Evolutionary conservation across 2,888 invertebrate genomes (phyloP), one percentile per base, ranked within the genome.

Genomic region (Zygaena filipendulae): DNA sequence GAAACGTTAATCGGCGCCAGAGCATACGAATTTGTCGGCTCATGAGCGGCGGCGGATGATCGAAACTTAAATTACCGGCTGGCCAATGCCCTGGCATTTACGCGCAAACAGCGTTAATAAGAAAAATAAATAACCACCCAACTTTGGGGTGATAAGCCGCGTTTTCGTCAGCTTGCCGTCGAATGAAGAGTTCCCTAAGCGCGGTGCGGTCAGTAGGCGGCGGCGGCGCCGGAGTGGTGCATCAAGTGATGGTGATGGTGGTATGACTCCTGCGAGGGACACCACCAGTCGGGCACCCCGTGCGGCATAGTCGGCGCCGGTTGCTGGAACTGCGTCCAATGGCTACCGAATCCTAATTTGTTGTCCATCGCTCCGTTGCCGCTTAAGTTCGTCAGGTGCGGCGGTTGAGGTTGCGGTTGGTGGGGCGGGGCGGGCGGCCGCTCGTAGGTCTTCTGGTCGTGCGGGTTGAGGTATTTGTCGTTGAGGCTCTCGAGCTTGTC

Each of bases 181-280:
- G 64, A 79, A 70, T 75, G 69, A 75, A 74, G 59, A 75, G 75
- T 70, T 60, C 64, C 66, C 75, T 81, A 81, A 75, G 75, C 75
- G 77, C 75, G 79, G 35, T 81, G 75, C 29, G 82, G 83, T 88
- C 87, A 90, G 82, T 90, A 90, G 27, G 89, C 89, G 33, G 89
- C 86, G 32, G 90, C 87, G 21, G 89, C 87, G 6, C 88, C 88
- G 13, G 82, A 79, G 43, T 85, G 85, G 60, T 84, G 85, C 82
- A 85, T 84, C 47, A 86, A 58, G 45, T 84, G 85, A 43, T 84
- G 85, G 43, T 85, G 85, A 52, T 79, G 77, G 42, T 79, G 69
- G 40, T 70, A 79, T 25, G 74, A 84, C 44, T 79, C 77, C 41
- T 79, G 77, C 31, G 75, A 58, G 20, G 77, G 77, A 42, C 77